Evolutionary conservation across 2,888 invertebrate species (phyloP).

Genomic region (Cecidostiba fungosa): DNA sequence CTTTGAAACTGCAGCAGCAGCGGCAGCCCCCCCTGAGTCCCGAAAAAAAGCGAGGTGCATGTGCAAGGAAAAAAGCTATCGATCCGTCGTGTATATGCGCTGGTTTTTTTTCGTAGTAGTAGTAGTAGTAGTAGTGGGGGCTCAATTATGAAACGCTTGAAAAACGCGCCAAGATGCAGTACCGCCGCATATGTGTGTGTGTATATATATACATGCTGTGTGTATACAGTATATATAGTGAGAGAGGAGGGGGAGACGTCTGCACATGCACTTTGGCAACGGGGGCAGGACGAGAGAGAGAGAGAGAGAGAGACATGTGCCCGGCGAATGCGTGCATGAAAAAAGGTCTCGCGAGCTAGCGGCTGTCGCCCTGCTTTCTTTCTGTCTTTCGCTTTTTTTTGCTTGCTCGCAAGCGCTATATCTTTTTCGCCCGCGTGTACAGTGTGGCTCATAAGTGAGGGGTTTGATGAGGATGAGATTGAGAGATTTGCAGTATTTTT

Average conservation of each 20-base stretch:
- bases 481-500: background rate
- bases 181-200: constrained; percentile 39
- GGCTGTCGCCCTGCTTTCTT: constrained; percentile 28
- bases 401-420: background rate
- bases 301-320: constrained; percentile 46
- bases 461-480: constrained; percentile 18
- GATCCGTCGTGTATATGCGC: no score
- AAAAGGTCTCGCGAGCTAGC: constrained; percentile 25
- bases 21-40: constrained; percentile 44
- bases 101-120: no score
- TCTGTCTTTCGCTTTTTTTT: constrained; percentile 23
- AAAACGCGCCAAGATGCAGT: constrained; percentile 66
- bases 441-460: constrained; percentile 1
- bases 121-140: constrained; percentile 65
- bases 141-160: constrained; percentile 78
- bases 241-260: constrained; percentile 39
- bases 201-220: no score
- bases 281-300: constrained; percentile 46
- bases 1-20: constrained; percentile 28
- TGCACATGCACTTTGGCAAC: constrained; percentile 54
- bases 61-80: constrained; percentile 57
- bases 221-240: no score
- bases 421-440: constrained; percentile 28
- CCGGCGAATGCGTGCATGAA: constrained; percentile 29
- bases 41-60: constrained; percentile 56